Conservation (phyloP, 2,888 invertebrate species). For the Phyllotreta cruciferae region DNA sequence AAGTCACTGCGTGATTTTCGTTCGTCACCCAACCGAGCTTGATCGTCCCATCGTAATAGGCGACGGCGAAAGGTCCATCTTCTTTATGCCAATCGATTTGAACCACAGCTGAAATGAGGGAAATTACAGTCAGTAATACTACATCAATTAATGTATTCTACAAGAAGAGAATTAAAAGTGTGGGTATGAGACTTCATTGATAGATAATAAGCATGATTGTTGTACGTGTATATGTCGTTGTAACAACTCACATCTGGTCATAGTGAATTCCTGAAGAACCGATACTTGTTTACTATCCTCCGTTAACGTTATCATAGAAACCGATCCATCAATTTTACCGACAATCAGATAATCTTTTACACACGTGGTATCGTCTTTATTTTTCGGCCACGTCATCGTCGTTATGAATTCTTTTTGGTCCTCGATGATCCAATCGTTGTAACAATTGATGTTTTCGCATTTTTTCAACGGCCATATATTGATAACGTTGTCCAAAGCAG, state of each 20-base stretch:
- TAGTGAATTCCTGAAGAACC: conserved; percentile 55
- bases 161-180: neutral
- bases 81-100: conserved; percentile 66
- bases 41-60: conserved; percentile 64
- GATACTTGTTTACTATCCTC: conserved; percentile 50
- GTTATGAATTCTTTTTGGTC: conserved; percentile 62
- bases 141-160: neutral
- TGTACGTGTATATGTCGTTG: too few species aligned
- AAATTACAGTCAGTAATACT: conserved; percentile 2
- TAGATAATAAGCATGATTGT: too few species aligned
- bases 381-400: conserved; percentile 63
- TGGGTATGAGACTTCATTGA: neutral
- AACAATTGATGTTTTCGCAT: conserved; percentile 46
- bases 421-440: conserved; percentile 58
- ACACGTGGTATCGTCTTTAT: conserved; percentile 39
- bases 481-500: conserved; percentile 65
- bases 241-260: conserved; percentile 56
- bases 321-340: conserved; percentile 64
- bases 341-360: conserved; percentile 60
- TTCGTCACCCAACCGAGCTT: conserved; percentile 58
- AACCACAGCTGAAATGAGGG: conserved; percentile 59
- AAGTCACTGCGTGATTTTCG: conserved; percentile 53
- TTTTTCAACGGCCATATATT: conserved; percentile 66
- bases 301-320: conserved; percentile 55
- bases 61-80: conserved; percentile 64